Evolutionary conservation across 2,888 invertebrate species (phyloP).

Genomic region (Oscheius sp.): DNA sequence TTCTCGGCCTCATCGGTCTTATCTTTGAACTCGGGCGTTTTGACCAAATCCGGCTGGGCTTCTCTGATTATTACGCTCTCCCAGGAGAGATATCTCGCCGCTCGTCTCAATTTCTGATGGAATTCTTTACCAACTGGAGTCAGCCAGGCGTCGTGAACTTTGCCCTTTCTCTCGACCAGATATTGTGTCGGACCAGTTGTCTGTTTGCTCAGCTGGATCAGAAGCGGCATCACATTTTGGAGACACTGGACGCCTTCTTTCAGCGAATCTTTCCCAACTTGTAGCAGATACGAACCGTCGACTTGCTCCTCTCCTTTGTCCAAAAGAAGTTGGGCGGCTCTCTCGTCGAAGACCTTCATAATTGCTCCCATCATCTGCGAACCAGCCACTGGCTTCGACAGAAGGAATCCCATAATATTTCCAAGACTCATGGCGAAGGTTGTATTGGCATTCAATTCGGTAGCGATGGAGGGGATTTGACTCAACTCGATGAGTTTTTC

Average conservation of each 20-base stretch:
- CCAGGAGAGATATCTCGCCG: conserved; percentile 45
- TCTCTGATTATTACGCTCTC: conserved; percentile 37
- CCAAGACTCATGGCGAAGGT: conserved; percentile 24
- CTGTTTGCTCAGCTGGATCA: conserved; percentile 35
- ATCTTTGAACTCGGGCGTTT: not conserved
- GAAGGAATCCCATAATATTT: conserved; percentile 7
- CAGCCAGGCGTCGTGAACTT: conserved; percentile 43
- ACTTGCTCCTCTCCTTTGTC: not conserved
- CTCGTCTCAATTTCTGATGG: conserved; percentile 35
- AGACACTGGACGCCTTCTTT: conserved; percentile 34
- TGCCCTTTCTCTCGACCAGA: conserved; percentile 27
- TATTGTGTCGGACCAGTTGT: conserved; percentile 1
- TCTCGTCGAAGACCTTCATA: conserved; percentile 30
- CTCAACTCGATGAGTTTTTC: conserved; percentile 32
- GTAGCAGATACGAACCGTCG: conserved; percentile 31
- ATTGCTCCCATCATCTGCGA: conserved; percentile 37
- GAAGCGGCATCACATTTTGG: conserved; percentile 38
- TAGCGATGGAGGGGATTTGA: conserved; percentile 3
- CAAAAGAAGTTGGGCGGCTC: not conserved
- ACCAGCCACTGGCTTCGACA: not conserved
- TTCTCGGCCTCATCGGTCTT: not conserved
- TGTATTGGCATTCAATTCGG: conserved; percentile 1
- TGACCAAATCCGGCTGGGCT: not conserved
- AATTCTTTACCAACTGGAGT: conserved; percentile 34
- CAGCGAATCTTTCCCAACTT: conserved; percentile 34